Evolutionary conservation across 2,113 vertebrate genomes (phyloP), one percentile per base, ranked within the genome.

Genomic region (Mesitornis unicolor): DNA sequence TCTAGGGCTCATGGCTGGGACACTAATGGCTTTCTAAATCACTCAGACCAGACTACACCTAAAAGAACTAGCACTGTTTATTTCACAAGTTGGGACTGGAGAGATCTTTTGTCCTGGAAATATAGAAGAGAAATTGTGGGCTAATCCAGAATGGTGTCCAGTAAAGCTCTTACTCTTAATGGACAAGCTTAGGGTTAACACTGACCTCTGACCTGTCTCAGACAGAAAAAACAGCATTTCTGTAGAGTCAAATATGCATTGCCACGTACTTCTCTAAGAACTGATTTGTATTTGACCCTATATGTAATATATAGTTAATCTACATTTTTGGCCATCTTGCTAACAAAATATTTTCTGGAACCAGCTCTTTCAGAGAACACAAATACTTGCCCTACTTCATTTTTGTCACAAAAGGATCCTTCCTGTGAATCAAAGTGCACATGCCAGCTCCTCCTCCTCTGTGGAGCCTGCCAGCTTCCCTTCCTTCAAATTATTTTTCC

Each of bases 401-500:
- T 87, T 90, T 61, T 80, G 54, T 63, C 35, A 80, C 31, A 69
- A 59, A 80, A 73, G 26, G 29, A 63, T 16, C 24, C 29, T 85
- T 93, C 25, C 16, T 86, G 68, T 93, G 75, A 69, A 80, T 90
- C 0, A 4, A 85, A 82, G 33, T 35, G 36, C 67, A 74, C 7
- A 21, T 53, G 38, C 31, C 0, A 0, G 35, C 36, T 91, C 65
- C 45, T 93, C 40, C 65, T 90, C 17, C 78, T 95, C 96, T 70
- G 74, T 82, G 61, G 20, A 75, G 36, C 33, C 50, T 0, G 0
- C 74, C 84, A 93, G 47, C 76, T 90, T 87, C 63, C 33, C 16
- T 84, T 89, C 53, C 36, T 91, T 93, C 54, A 90, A 29, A 50
- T 61, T 93, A 29, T 87, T 94, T 96, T 83, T 54, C 67, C 77